These are phyloP conservation scores for Ibidorhyncha struthersii DNA, from an alignment of 2,113 vertebrate species.

Conservation along the genomic window DNA sequence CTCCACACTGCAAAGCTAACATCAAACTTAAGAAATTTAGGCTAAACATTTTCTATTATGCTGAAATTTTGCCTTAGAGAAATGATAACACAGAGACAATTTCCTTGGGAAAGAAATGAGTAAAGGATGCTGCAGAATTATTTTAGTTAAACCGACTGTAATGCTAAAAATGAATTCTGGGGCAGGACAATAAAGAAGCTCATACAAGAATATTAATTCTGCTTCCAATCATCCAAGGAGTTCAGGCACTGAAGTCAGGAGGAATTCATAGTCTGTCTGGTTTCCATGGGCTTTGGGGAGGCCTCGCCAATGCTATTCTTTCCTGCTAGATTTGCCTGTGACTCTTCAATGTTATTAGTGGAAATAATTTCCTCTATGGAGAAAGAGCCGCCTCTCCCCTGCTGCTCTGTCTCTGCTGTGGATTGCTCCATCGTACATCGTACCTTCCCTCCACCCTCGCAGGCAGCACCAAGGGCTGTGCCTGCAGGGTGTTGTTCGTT, in stretches of 20 bases:
- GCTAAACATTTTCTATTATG: not conserved
- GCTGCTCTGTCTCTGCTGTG: not conserved
- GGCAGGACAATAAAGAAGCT: not conserved
- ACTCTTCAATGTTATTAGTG: not conserved
- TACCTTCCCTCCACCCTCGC: not conserved
- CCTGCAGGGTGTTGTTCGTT: not conserved
- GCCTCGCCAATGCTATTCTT: not conserved
- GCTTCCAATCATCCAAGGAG: not conserved
- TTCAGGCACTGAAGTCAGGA: not conserved
- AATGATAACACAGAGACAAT: not conserved
- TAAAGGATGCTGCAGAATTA: not conserved
- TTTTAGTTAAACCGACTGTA: conserved; percentile 3
- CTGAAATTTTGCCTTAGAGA: conserved; percentile 16
- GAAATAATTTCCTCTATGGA: not conserved
- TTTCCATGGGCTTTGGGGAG: not conserved
- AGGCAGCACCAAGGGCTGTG: not conserved
- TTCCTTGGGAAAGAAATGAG: not conserved
- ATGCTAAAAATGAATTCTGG: conserved; percentile 16
- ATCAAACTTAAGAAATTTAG: not conserved
- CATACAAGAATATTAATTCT: conserved; percentile 18
- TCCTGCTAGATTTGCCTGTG: not conserved
- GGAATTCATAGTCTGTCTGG: not conserved
- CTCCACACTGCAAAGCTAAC: not conserved
- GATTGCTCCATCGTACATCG: accelerated
- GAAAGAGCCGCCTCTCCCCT: not conserved